Evolutionary conservation across 2,888 invertebrate genomes (phyloP).

Genomic region (Lymantria monacha): DNA sequence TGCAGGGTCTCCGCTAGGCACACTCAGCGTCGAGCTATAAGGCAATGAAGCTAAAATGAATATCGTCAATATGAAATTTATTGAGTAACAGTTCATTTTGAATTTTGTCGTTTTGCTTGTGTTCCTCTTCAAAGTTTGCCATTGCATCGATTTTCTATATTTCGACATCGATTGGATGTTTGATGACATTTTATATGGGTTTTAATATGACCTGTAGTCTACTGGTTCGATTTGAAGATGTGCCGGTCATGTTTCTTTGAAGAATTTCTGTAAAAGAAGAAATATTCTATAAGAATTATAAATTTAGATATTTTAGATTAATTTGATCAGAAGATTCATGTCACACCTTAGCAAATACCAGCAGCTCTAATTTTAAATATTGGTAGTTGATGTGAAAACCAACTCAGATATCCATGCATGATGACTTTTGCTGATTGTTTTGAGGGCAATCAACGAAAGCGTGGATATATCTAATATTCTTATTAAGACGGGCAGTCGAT

Average conservation of each 20-base stretch:
- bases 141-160: slow-evolving; percentile 27
- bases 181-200: slow-evolving; percentile 33
- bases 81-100: slow-evolving; percentile 50
- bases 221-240: not conserved
- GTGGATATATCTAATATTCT: no score
- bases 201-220: not conserved
- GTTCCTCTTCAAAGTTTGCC: slow-evolving; percentile 31
- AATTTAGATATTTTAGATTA: not conserved
- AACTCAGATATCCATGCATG: no score
- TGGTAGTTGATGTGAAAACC: no score
- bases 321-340: no score
- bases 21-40: slow-evolving; percentile 63
- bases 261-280: slow-evolving; percentile 31
- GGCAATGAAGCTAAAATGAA: slow-evolving; percentile 64
- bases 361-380: no score
- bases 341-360: no score
- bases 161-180: slow-evolving; percentile 22
- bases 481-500: no score
- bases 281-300: not conserved
- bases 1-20: slow-evolving; percentile 84
- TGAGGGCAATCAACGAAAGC: no score
- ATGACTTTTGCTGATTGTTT: no score
- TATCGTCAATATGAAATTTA: slow-evolving; percentile 45
- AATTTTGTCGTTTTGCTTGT: slow-evolving; percentile 46
- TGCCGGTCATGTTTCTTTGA: slow-evolving; percentile 25